These are phyloP conservation scores for Brassicogethes aeneus DNA, from an alignment of 2,888 invertebrate species.

Conservation along the genomic window DNA sequence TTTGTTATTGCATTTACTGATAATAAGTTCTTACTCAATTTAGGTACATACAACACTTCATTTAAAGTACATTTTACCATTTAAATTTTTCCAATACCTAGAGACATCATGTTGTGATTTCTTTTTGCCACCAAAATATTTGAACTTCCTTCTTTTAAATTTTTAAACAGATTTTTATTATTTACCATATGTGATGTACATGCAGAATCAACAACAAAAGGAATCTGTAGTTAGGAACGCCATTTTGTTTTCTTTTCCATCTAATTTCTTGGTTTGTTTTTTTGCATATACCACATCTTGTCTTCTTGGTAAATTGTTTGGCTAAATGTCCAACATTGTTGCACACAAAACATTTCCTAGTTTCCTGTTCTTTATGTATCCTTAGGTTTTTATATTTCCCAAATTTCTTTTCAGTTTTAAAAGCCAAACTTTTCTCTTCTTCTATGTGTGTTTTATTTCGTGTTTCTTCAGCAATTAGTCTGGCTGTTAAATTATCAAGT, in stretches of 20 bases:
- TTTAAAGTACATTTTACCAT: slow-evolving; percentile 12
- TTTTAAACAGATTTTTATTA: slow-evolving; percentile 6
- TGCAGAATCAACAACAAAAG: slow-evolving; percentile 11
- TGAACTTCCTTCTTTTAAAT: slow-evolving; percentile 2
- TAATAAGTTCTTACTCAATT: slow-evolving; percentile 23
- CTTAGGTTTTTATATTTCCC: slow-evolving; percentile 4
- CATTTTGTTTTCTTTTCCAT: no score
- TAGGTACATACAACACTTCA: slow-evolving; percentile 20
- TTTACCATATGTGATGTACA: slow-evolving; percentile 11
- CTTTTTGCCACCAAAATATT: slow-evolving; percentile 12
- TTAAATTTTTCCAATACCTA: slow-evolving; percentile 10
- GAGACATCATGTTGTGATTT: slow-evolving; percentile 8
- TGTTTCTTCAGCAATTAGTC: slow-evolving; percentile 11
- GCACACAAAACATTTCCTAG: slow-evolving; percentile 9
- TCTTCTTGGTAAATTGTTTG: neutral
- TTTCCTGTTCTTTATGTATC: slow-evolving; percentile 5
- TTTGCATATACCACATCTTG: slow-evolving; percentile 1
- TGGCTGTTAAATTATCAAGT: slow-evolving; percentile 15
- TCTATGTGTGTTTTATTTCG: slow-evolving; percentile 7
- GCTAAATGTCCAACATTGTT: slow-evolving; percentile 8
- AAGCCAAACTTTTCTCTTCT: slow-evolving; percentile 2
- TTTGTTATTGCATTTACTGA: slow-evolving; percentile 26
- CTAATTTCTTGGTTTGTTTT: slow-evolving; percentile 5
- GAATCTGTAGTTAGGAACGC: no score
- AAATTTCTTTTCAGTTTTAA: slow-evolving; percentile 2